These are phyloP conservation scores for Mechanitis mazaeus DNA, from an alignment of 2,888 invertebrate genomes.

Conservation along the genomic window DNA sequence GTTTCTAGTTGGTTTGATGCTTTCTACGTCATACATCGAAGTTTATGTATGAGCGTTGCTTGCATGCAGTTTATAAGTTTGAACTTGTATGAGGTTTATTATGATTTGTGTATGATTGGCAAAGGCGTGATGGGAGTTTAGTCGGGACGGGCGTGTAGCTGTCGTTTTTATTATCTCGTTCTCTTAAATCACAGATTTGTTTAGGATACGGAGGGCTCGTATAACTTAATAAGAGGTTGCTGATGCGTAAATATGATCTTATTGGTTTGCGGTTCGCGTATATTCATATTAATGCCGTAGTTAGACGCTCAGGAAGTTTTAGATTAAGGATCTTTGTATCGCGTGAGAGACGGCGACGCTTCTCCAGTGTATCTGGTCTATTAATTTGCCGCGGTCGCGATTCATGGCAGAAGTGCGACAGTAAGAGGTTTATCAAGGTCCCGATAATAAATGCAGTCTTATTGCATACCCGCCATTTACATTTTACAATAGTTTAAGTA, in stretches of 20 bases:
- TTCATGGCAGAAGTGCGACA: constrained; percentile 19
- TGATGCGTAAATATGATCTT: constrained; percentile 14
- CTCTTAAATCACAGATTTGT: constrained; percentile 40
- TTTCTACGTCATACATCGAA: constrained; percentile 65
- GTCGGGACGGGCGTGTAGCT: constrained; percentile 47
- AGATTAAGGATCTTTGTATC: constrained; percentile 31
- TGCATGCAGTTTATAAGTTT: constrained; percentile 51
- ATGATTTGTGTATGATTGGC: constrained; percentile 67
- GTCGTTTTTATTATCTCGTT: constrained; percentile 48
- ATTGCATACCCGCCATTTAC: constrained; percentile 5
- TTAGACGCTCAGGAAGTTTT: constrained; percentile 24
- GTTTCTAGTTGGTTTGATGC: constrained; percentile 62
- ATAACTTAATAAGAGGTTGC: constrained; percentile 26
- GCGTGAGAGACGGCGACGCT: constrained; percentile 29
- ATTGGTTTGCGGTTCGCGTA: constrained; percentile 19
- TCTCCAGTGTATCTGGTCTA: constrained; percentile 18
- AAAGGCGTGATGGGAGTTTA: constrained; percentile 60
- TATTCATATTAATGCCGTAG: constrained; percentile 26
- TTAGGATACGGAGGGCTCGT: constrained; percentile 33
- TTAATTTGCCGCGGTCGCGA: constrained; percentile 25
- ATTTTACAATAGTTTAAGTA: constrained; percentile 6
- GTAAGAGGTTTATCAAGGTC: constrained; percentile 17
- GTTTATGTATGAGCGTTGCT: constrained; percentile 53
- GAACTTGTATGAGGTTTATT: constrained; percentile 60
- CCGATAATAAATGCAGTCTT: constrained; percentile 12